phyloP scores from a whole-genome alignment of 2,113 vertebrate species.

The Eurystomus gularis region DNA sequence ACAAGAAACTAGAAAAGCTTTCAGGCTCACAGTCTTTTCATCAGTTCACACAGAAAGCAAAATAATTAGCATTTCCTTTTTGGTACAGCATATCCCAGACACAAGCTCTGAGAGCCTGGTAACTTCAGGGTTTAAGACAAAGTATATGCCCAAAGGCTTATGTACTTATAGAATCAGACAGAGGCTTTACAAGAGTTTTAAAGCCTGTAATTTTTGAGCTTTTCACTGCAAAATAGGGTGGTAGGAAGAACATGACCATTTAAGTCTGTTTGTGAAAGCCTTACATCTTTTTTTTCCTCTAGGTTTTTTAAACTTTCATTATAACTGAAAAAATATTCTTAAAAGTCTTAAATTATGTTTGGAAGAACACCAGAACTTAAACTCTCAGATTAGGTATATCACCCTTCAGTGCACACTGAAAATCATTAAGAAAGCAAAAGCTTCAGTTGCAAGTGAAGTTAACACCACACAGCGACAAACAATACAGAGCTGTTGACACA shows the following conservation, averaged over 20 bases:
- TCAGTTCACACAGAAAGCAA: neutral
- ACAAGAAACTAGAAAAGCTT: neutral
- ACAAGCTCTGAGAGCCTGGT: neutral
- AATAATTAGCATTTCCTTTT: neutral
- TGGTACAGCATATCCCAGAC: neutral
- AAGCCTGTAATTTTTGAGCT: neutral
- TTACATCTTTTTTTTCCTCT: neutral
- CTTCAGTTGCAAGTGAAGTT: neutral
- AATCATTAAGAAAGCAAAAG: neutral
- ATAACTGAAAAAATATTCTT: neutral
- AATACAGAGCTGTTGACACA: neutral
- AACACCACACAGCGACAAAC: neutral
- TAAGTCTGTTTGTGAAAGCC: neutral
- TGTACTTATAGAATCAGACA: neutral
- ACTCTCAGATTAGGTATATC: neutral
- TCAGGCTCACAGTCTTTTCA: neutral
- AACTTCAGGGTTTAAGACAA: neutral
- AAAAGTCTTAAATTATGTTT: neutral
- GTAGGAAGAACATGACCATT: neutral
- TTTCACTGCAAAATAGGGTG: neutral
- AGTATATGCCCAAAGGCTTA: neutral
- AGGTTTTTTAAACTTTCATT: neutral
- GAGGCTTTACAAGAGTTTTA: neutral
- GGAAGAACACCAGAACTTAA: neutral
- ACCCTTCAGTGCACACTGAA: neutral